Percentiles rank a stretch among this genome's conserved stretches.
phyloP scores from a whole-genome alignment of 2,113 vertebrate species.

The Suricata suricatta region DNA sequence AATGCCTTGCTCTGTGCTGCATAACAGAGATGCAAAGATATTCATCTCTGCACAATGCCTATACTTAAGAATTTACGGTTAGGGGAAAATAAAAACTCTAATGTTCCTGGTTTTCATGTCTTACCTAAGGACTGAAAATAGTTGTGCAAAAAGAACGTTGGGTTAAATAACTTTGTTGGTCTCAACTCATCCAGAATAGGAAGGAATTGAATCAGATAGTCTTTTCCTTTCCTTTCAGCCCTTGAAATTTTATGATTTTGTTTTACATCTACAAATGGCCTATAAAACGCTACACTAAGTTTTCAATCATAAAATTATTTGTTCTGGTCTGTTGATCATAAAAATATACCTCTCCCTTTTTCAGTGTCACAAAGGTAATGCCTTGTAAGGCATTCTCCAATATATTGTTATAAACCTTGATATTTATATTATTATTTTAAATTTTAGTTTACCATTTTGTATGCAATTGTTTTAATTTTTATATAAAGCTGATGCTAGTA shows the following conservation, averaged over 20 bases:
- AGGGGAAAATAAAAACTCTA: not conserved
- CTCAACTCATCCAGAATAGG: not conserved
- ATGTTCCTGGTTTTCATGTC: not conserved
- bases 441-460: not conserved
- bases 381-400: not conserved
- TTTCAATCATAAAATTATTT: constrained; percentile 8
- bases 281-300: not conserved
- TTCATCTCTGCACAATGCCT: not conserved
- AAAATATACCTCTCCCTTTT: not conserved
- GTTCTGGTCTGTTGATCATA: not conserved
- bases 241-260: not conserved
- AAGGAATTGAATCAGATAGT: not conserved
- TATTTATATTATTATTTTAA: not conserved
- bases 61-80: not conserved
- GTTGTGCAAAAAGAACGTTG: not conserved
- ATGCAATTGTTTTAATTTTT: not conserved
- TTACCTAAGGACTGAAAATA: not conserved
- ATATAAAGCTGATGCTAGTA: not conserved
- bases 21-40: not conserved
- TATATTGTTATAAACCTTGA: not conserved
- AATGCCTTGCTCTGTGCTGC: not conserved
- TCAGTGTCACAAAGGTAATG: not conserved
- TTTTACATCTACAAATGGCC: not conserved
- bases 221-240: not conserved
- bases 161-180: not conserved